Percentiles rank a stretch among this genome's conserved stretches.
phyloP scores from a whole-genome alignment of 1,140 invertebrate genomes.

The Pseudomyrmex sp. region DNA sequence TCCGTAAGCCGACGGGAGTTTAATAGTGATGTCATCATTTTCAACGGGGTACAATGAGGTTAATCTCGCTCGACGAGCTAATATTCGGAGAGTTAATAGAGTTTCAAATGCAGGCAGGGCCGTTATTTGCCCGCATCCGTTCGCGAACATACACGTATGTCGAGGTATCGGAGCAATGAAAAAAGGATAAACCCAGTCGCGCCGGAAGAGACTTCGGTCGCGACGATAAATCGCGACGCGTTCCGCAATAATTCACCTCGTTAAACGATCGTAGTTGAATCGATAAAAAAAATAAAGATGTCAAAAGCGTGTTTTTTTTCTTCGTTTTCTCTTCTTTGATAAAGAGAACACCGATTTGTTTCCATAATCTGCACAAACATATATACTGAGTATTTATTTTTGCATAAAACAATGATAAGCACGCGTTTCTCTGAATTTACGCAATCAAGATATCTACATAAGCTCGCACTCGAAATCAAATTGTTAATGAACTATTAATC shows the following conservation, averaged over 20 bases:
- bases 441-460: too few species aligned
- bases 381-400: too few species aligned
- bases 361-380: too few species aligned
- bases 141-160: constrained; percentile 45
- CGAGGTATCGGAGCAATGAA: constrained; percentile 46
- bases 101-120: constrained; percentile 83
- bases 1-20: constrained; percentile 84
- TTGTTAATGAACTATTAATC: too few species aligned
- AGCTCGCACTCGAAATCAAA: too few species aligned
- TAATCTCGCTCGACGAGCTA: constrained; percentile 85
- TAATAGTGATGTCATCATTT: constrained; percentile 86
- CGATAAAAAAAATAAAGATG: too few species aligned
- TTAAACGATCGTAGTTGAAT: constrained; percentile 19
- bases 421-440: too few species aligned
- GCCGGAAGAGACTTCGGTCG: not conserved
- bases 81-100: constrained; percentile 85
- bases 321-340: too few species aligned
- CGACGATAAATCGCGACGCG: constrained; percentile 3
- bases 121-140: constrained; percentile 75
- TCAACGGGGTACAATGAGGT: constrained; percentile 84
- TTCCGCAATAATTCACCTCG: constrained; percentile 6
- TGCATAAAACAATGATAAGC: too few species aligned
- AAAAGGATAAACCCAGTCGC: constrained; percentile 43
- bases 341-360: too few species aligned
- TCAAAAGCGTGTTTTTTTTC: too few species aligned